These are phyloP conservation scores for Coleophora flavipennella DNA, from an alignment of 2,888 invertebrate species.

Conservation along the genomic window DNA sequence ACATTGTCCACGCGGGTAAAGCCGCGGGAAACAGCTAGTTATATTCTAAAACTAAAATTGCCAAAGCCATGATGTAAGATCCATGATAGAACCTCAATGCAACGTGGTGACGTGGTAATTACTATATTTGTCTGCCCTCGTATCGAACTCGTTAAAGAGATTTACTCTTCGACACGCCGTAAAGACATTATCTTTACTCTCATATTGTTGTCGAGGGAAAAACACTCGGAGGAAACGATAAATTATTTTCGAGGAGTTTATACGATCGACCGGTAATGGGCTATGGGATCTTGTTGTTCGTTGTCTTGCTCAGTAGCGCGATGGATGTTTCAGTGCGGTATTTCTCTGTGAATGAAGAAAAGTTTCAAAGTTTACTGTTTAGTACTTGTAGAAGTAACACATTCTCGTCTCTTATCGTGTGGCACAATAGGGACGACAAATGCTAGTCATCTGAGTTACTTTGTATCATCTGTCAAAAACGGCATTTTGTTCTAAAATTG, in stretches of 20 bases:
- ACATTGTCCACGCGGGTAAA: too few species aligned
- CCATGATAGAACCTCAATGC: too few species aligned
- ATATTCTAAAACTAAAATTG: too few species aligned
- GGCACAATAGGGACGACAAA: too few species aligned
- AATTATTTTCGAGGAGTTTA: constrained; percentile 68
- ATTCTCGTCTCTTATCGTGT: too few species aligned
- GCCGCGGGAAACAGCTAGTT: too few species aligned
- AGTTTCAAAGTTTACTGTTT: too few species aligned
- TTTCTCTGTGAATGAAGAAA: constrained; percentile 5
- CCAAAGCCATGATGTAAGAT: too few species aligned
- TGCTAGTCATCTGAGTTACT: too few species aligned
- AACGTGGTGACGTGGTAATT: constrained; percentile 13
- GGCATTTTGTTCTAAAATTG: too few species aligned
- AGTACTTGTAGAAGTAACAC: too few species aligned
- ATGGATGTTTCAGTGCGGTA: neutral
- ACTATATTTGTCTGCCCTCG: constrained; percentile 24
- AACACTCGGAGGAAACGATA: constrained; percentile 66
- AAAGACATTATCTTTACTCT: constrained; percentile 55
- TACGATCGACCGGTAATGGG: constrained; percentile 61
- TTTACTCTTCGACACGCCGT: constrained; percentile 56
- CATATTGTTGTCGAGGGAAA: constrained; percentile 62
- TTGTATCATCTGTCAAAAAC: too few species aligned
- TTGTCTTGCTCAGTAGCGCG: constrained; percentile 24
- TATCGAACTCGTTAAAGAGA: constrained; percentile 41
- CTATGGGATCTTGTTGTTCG: constrained; percentile 29